Evolutionary conservation across 2,888 invertebrate species (phyloP), one percentile per base, ranked within the genome.

Genomic region (Hedya salicella): DNA sequence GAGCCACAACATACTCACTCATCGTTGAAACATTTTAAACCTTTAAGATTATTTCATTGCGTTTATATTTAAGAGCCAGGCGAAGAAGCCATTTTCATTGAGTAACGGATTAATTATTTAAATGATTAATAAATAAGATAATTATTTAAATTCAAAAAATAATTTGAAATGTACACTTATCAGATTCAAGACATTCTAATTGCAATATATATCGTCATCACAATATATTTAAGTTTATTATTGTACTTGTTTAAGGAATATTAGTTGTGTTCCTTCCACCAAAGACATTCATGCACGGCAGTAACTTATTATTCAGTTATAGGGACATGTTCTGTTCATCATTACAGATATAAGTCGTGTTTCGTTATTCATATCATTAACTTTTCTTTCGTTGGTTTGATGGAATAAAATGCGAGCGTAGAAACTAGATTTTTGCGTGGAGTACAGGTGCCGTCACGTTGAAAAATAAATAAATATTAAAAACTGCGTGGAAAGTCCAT

Each of bases 281-380:
- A 57, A 57, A 57, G 57, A 57, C 44, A 56, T 40, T 17, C 17
- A 49, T 49, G 30, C n/a, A 57, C 19, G 57, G 44, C 57, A 57
- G 57, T 57, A 57, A 57, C 44, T 46, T 57, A 57, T 57, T 32
- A 30, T 44, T 46, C 57, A 57, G 17, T 56, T 40, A 16, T 17
- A 13, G 16, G n/a, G 14, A 40, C 25, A 21, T 44, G n/a, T n/a
- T n/a, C 19, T 13, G 32, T 46, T 17, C 14, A 30, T 40, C 44
- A 46, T 56, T 30, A 30, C 16, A 11, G 17, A 30, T 30, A 2
- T 44, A 57, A 5, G 30, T 9, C 17, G 32, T 44, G 44, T 16
- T 32, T 57, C 11, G 30, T 44, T 42, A 13, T 30, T 44, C 30
- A 25, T 17, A 44, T 44, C 42, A 16, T 25, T 30, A 42, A 3